Evolutionary conservation across 2,113 vertebrate species (phyloP).

Genomic region (Dermatemys mawii): DNA sequence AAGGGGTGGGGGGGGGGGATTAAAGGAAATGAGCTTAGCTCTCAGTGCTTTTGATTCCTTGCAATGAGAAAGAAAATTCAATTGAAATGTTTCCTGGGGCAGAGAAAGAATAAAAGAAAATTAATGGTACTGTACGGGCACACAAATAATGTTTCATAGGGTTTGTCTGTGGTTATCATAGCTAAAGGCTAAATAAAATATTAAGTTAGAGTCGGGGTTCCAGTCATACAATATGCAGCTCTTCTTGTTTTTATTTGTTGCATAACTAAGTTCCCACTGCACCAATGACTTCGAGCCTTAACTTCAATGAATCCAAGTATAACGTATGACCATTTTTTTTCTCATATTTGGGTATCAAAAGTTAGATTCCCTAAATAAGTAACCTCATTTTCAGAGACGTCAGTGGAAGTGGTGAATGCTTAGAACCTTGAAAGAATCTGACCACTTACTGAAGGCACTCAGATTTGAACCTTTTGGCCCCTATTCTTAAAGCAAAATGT

Average conservation of each 20-base stretch:
- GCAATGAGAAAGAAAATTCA: conserved; percentile 63
- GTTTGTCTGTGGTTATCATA: conserved; percentile 44
- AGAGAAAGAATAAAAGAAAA: conserved; percentile 79
- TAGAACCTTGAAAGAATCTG: neutral
- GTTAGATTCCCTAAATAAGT: neutral
- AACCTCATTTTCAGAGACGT: neutral
- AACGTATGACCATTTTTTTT: neutral
- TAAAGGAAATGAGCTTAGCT: conserved; percentile 51
- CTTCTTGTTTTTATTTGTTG: neutral
- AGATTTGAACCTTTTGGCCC: neutral
- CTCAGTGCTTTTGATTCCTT: conserved; percentile 44
- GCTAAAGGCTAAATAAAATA: conserved; percentile 64
- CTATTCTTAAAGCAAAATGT: neutral
- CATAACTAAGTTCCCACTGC: conserved; percentile 27
- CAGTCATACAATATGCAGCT: neutral
- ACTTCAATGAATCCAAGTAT: neutral
- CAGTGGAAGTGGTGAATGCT: neutral
- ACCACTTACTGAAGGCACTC: neutral
- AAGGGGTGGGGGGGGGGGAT: conserved; percentile 29
- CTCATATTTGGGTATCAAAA: neutral
- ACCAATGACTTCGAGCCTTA: neutral
- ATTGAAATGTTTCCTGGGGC: conserved; percentile 70
- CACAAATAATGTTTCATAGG: conserved; percentile 57
- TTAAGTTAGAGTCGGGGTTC: conserved; percentile 10
- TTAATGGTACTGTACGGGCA: conserved; percentile 63